A percentile compares a stretch with the other conserved stretches of the same genome.
These are phyloP conservation scores for Urocolius indicus DNA, from an alignment of 2,113 vertebrate species.

Conservation along the genomic window DNA sequence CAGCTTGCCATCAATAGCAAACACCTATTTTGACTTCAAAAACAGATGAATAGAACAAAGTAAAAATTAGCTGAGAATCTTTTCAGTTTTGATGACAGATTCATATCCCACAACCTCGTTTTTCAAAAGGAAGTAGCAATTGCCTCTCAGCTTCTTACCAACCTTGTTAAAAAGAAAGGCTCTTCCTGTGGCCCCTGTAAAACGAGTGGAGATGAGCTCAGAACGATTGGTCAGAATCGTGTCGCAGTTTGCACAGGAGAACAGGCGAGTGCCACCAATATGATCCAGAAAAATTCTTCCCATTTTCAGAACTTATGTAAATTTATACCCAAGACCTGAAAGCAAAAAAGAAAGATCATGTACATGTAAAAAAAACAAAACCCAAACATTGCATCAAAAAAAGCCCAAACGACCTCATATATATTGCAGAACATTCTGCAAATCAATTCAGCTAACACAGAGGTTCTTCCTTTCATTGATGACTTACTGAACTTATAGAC, in stretches of 20 bases:
- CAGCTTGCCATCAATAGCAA: not conserved
- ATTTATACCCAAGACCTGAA: slow-evolving; percentile 58
- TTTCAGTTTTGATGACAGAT: not conserved
- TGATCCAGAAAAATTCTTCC: slow-evolving; percentile 98
- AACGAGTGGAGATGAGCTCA: slow-evolving; percentile 96
- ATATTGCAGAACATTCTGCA: not conserved
- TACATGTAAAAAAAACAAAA: not conserved
- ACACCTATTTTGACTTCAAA: not conserved
- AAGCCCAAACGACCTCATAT: not conserved
- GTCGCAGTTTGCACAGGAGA: slow-evolving; percentile 97
- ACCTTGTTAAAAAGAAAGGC: slow-evolving; percentile 99
- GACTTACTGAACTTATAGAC: not conserved
- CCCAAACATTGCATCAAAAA: not conserved
- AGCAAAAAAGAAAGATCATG: slow-evolving; percentile 44
- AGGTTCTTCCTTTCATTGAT: not conserved
- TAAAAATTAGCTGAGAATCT: not conserved
- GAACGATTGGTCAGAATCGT: slow-evolving; percentile 97
- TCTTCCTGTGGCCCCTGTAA: slow-evolving; percentile 95
- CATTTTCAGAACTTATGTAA: slow-evolving; percentile 77
- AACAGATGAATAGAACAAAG: not conserved
- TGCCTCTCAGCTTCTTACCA: slow-evolving; percentile 18
- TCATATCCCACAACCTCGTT: not conserved
- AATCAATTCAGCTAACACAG: not conserved
- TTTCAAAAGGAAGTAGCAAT: not conserved
- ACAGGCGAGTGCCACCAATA: slow-evolving; percentile 96